phyloP scores from a whole-genome alignment of 2,113 vertebrate species.

The Ptilorrhoa leucosticta region DNA sequence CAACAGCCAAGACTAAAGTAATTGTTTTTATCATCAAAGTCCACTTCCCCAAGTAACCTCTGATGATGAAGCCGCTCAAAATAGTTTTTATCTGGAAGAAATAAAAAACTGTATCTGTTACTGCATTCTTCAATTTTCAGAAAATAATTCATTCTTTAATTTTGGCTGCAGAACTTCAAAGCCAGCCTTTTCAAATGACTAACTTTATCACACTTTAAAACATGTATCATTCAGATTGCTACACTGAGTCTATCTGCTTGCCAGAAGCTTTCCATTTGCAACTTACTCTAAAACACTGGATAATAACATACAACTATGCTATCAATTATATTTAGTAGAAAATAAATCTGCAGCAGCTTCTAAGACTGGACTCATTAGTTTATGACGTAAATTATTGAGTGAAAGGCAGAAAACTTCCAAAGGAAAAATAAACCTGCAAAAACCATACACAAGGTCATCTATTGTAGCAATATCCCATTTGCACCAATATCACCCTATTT shows the following conservation, averaged over 20 bases:
- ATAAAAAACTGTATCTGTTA: not conserved
- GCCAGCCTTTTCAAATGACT: not conserved
- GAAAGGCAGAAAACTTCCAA: not conserved
- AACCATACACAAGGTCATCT: not conserved
- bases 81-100: slow-evolving; percentile 94
- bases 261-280: not conserved
- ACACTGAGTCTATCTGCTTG: not conserved
- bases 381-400: not conserved
- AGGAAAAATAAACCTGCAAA: not conserved
- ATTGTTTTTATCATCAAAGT: slow-evolving; percentile 98
- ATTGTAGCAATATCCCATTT: not conserved
- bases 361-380: not conserved
- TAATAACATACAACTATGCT: not conserved
- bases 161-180: not conserved
- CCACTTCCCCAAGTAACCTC: slow-evolving; percentile 98
- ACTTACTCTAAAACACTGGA: not conserved
- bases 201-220: not conserved
- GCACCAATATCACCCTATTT: not conserved
- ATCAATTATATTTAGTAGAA: not conserved
- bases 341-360: not conserved
- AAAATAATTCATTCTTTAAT: not conserved
- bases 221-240: not conserved
- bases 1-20: slow-evolving; percentile 95
- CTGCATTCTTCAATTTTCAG: not conserved
- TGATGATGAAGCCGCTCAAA: slow-evolving; percentile 97